Base-by-base conservation (phyloP, 64 coral and sea anemone genomes). In the Montipora cactus region DNA sequence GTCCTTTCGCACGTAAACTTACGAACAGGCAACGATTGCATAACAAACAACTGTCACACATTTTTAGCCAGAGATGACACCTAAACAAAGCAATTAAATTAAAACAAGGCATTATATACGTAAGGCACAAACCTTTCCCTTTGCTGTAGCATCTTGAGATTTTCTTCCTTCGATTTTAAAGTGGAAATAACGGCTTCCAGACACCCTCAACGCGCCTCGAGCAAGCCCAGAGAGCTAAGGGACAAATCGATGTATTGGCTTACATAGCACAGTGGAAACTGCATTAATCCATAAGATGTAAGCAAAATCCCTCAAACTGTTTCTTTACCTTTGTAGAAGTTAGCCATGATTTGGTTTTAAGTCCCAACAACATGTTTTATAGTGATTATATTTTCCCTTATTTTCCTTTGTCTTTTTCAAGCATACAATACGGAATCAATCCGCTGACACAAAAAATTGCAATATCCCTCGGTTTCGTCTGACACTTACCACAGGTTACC, bases 151-250 rank as follows among this genome's bases (percentile, higher is more conserved):
- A 79, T 97, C 92, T 77, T 86, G 84, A 7, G 87, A 64, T 71
- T 79, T 76, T 70, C 95, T 88, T 52, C 95, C 95, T 59, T 92
- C 95, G 52, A 94, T 64, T 70, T 87, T 97, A 73, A 97, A 97
- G 72, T 97, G 95, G 74, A 97, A 97, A 49, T 81, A 79, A 16
- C 95, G 81, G 81, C 92, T 88, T 19, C 92, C 87, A 52, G 87
- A 80, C 4, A 67, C 77, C 76, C 84, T 51, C 61, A 89, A 71
- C 45, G 83, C 92, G 18, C 49, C 91, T 77, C 77, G 86, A 15
- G 76, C 88, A 14, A 94, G 59, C 49, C 78, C 72, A 23, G 92
- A 47, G 21, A 91, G 78, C 95, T 97, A 37, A 9, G 81, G 48
- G 19, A 75, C 2, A 70, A 73, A 70, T 49, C 59, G 16, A 14